phyloP scores from a whole-genome alignment of 2,888 invertebrate genomes.

The Ophion costatus region DNA sequence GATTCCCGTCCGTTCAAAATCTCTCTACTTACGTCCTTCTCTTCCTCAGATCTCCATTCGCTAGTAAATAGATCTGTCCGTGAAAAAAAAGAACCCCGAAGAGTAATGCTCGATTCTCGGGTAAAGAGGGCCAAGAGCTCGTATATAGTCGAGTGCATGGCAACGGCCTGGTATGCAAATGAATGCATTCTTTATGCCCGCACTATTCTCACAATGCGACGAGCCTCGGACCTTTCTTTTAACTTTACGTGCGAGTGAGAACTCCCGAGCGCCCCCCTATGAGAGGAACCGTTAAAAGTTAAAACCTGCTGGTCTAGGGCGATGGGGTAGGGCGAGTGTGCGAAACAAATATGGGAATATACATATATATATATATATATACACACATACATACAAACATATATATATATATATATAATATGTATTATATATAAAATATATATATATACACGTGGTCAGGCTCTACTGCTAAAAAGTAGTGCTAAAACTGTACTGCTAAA shows the following conservation, averaged over 20 bases:
- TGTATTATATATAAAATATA: too few relatives aligned
- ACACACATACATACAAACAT: neutral
- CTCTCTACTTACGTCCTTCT: neutral
- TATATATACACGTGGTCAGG: too few relatives aligned
- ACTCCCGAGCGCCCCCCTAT: conserved; percentile 67
- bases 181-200: conserved; percentile 78
- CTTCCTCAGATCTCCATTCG: neutral
- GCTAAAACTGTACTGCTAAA: too few relatives aligned
- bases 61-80: conserved; percentile 12
- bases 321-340: conserved; percentile 42
- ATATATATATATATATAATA: neutral
- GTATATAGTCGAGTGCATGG: conserved; percentile 71
- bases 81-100: neutral
- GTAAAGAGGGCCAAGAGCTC: conserved; percentile 67
- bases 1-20: neutral
- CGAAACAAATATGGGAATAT: conserved; percentile 42
- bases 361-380: neutral
- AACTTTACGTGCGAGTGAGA: conserved; percentile 40
- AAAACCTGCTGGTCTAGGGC: conserved; percentile 79
- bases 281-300: conserved; percentile 82
- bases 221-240: conserved; percentile 51
- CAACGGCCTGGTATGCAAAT: conserved; percentile 82
- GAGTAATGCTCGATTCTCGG: conserved; percentile 27
- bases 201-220: conserved; percentile 75
- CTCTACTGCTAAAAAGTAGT: too few relatives aligned